Evolutionary conservation across 2,113 vertebrate species (phyloP), one percentile per base, ranked within the genome.

Genomic region (Geothlypis trichas): DNA sequence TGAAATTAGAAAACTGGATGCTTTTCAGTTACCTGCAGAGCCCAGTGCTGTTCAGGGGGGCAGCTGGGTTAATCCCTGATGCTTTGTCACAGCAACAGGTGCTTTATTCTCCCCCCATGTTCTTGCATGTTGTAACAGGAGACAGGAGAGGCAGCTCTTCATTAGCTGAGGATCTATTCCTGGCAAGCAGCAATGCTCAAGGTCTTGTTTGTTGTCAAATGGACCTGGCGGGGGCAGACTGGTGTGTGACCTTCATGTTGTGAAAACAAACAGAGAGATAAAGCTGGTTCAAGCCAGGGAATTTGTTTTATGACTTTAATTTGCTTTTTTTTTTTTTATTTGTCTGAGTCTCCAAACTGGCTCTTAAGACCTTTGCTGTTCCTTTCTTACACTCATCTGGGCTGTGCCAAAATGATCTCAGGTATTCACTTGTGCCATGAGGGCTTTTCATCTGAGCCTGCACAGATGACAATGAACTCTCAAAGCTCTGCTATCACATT

Each of bases 141-240:
- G 10, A 72, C 42, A 21, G 2, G 41, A 66, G 35, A 83, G 71
- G 35, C 72, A 69, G 55, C 46, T 84, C 51, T 62, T 95, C 19
- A 2, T 41, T 62, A 69, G 6, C 58, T 33, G 54, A n/a, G 65
- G 39, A 87, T 88, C 59, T 71, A 0, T 90, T 79, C 65, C 57
- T 1, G 5, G 62, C 41, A 35, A 69, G 41, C 80, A 78, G 65
- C 65, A 19, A 18, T 10, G 33, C 55, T 80, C 59, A 55, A 49
- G 75, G 57, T 80, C 85, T 71, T 31, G 51, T 58, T 80, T 85
- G 74, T 65, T 79, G 68, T 91, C 85, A 67, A 0, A 30, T 13
- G 26, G 55, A 47, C 1, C 0, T 63, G 55, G 30, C 2, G 1
- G n/a, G 73, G 49, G 27, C 66, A 87, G 61, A 55, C 2, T 0